Conservation (phyloP, 2,888 invertebrate species). For the Parapristionchus giblindavisi region DNA sequence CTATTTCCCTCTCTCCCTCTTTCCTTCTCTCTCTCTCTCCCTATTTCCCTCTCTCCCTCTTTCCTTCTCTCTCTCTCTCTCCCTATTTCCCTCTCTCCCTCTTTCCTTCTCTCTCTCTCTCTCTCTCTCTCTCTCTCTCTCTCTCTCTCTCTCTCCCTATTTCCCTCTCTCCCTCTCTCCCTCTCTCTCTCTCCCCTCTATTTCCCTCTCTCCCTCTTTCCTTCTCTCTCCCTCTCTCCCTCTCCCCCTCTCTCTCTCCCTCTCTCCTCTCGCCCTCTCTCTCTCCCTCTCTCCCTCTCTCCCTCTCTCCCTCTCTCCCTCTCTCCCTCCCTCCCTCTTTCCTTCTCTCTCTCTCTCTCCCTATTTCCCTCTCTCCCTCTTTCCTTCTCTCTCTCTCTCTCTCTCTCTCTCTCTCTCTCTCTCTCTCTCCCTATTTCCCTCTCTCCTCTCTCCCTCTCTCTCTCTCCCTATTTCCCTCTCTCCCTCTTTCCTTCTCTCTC, state of each 20-base stretch:
- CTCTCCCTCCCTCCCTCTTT: background rate
- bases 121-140: background rate
- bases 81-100: background rate
- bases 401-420: no score
- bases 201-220: background rate
- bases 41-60: background rate
- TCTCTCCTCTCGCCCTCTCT: constrained; percentile 3
- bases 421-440: no score
- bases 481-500: no score
- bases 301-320: background rate
- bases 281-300: background rate
- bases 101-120: constrained; percentile 9
- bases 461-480: no score
- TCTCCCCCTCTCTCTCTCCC: background rate
- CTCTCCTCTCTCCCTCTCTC: no score
- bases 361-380: background rate
- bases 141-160: background rate
- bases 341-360: constrained; percentile 3
- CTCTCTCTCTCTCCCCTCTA: background rate
- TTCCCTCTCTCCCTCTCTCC: background rate
- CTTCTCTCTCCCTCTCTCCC: constrained; percentile 3
- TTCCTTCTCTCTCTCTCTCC: background rate
- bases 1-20: background rate
- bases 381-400: background rate
- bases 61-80: background rate